Conservation (phyloP, 2,797 vertebrate genomes). For the Hyperoplus immaculatus region DNA sequence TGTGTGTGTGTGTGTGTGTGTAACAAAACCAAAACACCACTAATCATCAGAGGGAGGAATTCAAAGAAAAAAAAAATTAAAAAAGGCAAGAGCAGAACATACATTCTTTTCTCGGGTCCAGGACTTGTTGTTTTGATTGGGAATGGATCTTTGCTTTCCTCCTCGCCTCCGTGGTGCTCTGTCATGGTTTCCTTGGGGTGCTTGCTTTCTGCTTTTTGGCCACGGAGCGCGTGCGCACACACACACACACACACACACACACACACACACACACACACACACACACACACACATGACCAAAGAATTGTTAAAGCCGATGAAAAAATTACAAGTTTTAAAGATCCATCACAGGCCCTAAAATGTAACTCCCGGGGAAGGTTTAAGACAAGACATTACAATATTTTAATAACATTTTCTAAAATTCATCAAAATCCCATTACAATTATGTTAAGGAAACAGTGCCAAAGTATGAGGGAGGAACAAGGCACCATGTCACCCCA, state of each 20-base stretch:
- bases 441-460: not conserved
- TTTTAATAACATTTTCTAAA: not conserved
- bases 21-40: constrained; percentile 64
- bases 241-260: constrained; percentile 5
- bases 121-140: constrained; percentile 49
- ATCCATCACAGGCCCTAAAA: constrained; percentile 7
- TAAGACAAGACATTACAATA: not conserved
- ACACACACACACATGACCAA: not conserved
- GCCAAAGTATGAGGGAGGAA: not conserved
- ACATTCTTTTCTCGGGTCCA: constrained; percentile 42
- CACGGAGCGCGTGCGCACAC: too few relatives aligned
- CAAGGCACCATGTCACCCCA: not conserved
- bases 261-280: not conserved
- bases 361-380: not conserved
- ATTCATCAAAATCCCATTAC: not conserved
- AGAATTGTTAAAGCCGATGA: constrained; percentile 71
- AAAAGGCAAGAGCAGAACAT: constrained; percentile 57
- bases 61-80: constrained; percentile 59
- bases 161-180: constrained; percentile 26
- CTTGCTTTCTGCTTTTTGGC: constrained; percentile 37
- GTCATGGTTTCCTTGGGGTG: constrained; percentile 52
- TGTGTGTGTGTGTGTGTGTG: not conserved
- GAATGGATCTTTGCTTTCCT: constrained; percentile 39
- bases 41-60: constrained; percentile 61
- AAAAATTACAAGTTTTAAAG: constrained; percentile 59